Evolutionary conservation across 1,140 invertebrate species (phyloP), one percentile per base, ranked within the genome.

Genomic region (Cyrtorhinus lividipennis): DNA sequence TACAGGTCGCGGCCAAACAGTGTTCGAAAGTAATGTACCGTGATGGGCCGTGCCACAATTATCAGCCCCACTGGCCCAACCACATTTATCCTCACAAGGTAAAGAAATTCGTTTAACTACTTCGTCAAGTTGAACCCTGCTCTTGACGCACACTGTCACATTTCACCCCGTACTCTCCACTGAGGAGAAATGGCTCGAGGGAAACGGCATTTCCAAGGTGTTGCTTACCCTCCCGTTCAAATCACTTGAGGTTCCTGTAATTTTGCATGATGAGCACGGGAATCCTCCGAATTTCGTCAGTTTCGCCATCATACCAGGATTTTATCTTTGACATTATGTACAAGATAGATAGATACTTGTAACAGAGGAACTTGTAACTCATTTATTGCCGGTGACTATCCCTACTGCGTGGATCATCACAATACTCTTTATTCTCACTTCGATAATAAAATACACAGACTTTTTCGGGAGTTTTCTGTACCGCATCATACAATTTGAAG

Each of bases 81-180:
- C 67, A 68, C 25, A 65, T 64, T 48, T 68, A 68, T 59, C 66
- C 66, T 53, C 67, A 68, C 45, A 68, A 68, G 67, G 67, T 68
- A 64, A 58, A 58, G 10, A 58, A 58, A n/a, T n/a, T n/a, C n/a
- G n/a, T n/a, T n/a, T n/a, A n/a, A n/a, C n/a, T 15, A 15, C 48
- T 22, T 22, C 48, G 38, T n/a, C 48, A 53, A 10, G 10, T 53
- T 38, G 5, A 38, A 5, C 30, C 15, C 30, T 38, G 5, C 30
- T 38, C 30, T 38, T 38, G 5, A 8, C 30, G 30, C 15, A 38
- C 30, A 15, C 30, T 15, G 15, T 5, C 15, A 8, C 30, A 5
- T 15, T 5, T 38, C 30, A 38, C 30, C 30, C n/a, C 5, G 30
- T 5, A 38, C 30, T 38, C 30, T 38, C 15, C 30, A 15, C 30